Percentiles rank a stretch among this genome's conserved stretches.
Evolutionary conservation across 2,113 vertebrate genomes (phyloP).

Genomic region (Elephas maximus): DNA sequence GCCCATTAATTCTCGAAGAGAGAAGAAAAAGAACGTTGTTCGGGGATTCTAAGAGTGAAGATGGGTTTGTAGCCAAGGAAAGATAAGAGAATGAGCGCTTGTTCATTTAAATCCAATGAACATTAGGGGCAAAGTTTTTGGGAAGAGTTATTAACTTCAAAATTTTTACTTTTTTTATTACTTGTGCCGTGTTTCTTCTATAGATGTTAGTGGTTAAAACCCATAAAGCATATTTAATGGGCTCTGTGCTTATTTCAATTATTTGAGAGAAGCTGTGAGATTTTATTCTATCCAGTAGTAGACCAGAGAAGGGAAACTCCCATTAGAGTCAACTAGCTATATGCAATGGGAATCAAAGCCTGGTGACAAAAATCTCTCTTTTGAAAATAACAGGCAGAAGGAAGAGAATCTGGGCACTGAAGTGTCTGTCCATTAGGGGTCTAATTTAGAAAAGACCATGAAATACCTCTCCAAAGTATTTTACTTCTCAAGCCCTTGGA

Average conservation of each 20-base stretch:
- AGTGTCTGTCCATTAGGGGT: too few species aligned
- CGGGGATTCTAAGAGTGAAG: neutral
- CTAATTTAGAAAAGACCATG: neutral
- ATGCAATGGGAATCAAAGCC: neutral
- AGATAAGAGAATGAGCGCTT: neutral
- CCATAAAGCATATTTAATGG: neutral
- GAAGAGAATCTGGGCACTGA: neutral
- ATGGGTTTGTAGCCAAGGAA: neutral
- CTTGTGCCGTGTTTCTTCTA: neutral
- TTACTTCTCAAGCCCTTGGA: neutral
- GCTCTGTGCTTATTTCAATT: neutral
- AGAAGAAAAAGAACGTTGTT: neutral
- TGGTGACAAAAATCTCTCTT: neutral
- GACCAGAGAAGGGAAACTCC: neutral
- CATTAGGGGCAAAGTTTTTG: neutral
- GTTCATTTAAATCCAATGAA: neutral
- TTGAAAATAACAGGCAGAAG: neutral
- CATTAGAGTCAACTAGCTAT: neutral
- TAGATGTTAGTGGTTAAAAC: neutral
- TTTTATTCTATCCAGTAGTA: neutral
- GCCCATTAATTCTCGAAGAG: neutral
- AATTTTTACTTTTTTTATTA: neutral
- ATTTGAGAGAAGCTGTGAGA: neutral
- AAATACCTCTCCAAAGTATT: too few species aligned
- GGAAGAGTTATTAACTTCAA: neutral